Conservation (phyloP, 2,888 invertebrate genomes). For the Drosophila robusta region DNA sequence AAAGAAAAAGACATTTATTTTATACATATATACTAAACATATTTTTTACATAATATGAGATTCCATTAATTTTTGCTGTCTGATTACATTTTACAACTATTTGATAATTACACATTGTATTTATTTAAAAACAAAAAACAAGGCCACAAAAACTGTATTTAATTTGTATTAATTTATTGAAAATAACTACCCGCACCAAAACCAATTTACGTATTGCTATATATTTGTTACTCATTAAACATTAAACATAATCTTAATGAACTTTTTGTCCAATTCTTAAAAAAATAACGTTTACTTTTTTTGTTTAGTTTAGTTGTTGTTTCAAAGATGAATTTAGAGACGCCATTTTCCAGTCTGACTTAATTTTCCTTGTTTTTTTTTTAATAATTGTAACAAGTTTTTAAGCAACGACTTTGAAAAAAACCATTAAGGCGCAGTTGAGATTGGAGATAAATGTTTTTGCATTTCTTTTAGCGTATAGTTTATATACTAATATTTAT, state of each 20-base stretch:
- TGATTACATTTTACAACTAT: slow-evolving; percentile 42
- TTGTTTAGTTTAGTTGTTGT: slow-evolving; percentile 22
- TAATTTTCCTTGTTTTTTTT: slow-evolving; percentile 9
- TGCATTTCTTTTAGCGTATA: slow-evolving; percentile 70
- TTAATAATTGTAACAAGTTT: slow-evolving; percentile 24
- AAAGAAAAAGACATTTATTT: slow-evolving; percentile 69
- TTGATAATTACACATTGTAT: slow-evolving; percentile 56
- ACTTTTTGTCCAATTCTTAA: slow-evolving; percentile 6
- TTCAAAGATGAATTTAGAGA: slow-evolving; percentile 22
- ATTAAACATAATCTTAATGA: slow-evolving; percentile 17
- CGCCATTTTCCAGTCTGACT: slow-evolving; percentile 28
- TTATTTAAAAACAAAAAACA: slow-evolving; percentile 46
- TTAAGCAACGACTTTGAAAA: slow-evolving; percentile 30
- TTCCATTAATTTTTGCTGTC: slow-evolving; percentile 43
- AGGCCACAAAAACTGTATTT: slow-evolving; percentile 75
- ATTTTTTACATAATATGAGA: slow-evolving; percentile 41
- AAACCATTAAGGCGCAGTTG: slow-evolving; percentile 45
- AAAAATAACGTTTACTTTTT: slow-evolving; percentile 5
- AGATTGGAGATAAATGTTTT: slow-evolving; percentile 49
- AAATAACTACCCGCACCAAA: slow-evolving; percentile 59
- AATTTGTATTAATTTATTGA: slow-evolving; percentile 76
- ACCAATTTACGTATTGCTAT: slow-evolving; percentile 61
- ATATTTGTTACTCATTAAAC: slow-evolving; percentile 41
- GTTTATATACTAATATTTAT: slow-evolving; percentile 71
- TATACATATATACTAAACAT: slow-evolving; percentile 33